A percentile compares a stretch with the other conserved stretches of the same genome.
Conservation (phyloP, 2,888 invertebrate species). For the Drosophila kambysellisi region DNA sequence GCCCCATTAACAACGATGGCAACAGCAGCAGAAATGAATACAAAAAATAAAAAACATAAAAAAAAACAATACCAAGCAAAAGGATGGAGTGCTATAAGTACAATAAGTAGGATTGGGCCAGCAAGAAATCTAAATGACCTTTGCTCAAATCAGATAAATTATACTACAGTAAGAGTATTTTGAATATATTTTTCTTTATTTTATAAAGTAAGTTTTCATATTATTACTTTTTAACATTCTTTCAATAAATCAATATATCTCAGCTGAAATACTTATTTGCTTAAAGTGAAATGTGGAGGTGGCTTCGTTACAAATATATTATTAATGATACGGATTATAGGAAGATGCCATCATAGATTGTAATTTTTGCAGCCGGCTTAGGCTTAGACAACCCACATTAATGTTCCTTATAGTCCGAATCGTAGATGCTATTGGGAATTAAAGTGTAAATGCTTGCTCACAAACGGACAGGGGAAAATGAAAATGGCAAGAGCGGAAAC, state of each 20-base stretch:
- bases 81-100: slow-evolving; percentile 7
- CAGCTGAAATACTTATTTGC: background rate
- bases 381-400: slow-evolving; percentile 7
- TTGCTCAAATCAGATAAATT: background rate
- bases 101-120: slow-evolving; percentile 4
- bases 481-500: slow-evolving; percentile 50
- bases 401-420: slow-evolving; percentile 13
- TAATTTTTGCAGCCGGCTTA: slow-evolving; percentile 2
- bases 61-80: background rate
- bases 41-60: background rate
- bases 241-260: background rate
- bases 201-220: background rate
- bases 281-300: background rate
- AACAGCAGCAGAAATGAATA: slow-evolving; percentile 21
- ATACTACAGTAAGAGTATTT: background rate
- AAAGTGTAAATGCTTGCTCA: slow-evolving; percentile 40
- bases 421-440: slow-evolving; percentile 40
- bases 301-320: background rate
- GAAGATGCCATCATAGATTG: background rate
- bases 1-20: slow-evolving; percentile 47
- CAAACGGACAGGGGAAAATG: slow-evolving; percentile 27
- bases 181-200: background rate
- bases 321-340: background rate
- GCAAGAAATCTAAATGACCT: slow-evolving; percentile 16
- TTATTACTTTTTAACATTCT: background rate